Conservation (phyloP, 2,888 invertebrate species). For the Julus scandinavius region DNA sequence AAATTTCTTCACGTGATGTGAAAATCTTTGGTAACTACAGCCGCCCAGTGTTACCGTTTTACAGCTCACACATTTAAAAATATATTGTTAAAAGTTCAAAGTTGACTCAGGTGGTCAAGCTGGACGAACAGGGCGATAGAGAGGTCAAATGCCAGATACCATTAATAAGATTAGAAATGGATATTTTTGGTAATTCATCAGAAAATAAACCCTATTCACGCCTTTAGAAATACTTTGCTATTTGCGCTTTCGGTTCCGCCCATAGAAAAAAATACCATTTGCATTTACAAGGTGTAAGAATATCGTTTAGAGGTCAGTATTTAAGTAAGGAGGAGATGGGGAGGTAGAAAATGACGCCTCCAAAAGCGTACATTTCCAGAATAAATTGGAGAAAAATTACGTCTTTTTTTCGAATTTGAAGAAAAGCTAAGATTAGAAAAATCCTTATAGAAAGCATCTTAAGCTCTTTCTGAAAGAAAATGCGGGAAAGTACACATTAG, state of each 20-base stretch:
- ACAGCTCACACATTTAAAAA: neutral
- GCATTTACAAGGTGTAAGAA: neutral
- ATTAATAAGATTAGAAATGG: conserved; percentile 29
- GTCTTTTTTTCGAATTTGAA: neutral
- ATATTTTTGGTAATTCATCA: neutral
- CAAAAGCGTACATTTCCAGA: neutral
- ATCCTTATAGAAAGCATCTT: neutral
- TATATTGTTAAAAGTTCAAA: neutral
- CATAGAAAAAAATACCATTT: neutral
- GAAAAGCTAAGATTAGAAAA: conserved; percentile 17
- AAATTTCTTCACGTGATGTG: too few species aligned
- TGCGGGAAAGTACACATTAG: neutral
- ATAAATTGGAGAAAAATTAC: conserved; percentile 18
- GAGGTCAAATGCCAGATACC: conserved; percentile 34
- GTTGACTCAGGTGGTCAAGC: conserved; percentile 35
- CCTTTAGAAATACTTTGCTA: neutral
- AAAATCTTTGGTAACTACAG: too few species aligned
- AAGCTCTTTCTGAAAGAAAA: conserved; percentile 1
- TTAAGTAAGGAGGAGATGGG: neutral
- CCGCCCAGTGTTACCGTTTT: too few species aligned
- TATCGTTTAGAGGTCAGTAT: neutral
- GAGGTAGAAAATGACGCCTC: neutral
- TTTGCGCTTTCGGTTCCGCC: conserved; percentile 2
- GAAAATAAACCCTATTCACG: neutral
- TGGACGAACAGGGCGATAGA: neutral